Conservation (phyloP, 2,888 invertebrate species). For the Dolomedes plantarius region DNA sequence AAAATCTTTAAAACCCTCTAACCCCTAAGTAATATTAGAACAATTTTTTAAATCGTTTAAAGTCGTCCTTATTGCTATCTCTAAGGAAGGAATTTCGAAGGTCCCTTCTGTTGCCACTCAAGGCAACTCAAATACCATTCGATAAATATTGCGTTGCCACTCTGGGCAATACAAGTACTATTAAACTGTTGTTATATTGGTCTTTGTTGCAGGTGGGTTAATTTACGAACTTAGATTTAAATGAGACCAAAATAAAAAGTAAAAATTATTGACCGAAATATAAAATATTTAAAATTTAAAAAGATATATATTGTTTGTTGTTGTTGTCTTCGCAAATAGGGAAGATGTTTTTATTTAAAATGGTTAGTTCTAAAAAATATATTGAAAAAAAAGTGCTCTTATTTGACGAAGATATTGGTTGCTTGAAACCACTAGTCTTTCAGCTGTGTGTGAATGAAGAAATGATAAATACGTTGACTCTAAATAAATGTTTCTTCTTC, state of each 20-base stretch:
- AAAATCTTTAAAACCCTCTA: slow-evolving; percentile 29
- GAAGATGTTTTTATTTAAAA: slow-evolving; percentile 29
- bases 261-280: not conserved
- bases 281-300: not conserved
- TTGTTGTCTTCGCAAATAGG: slow-evolving; percentile 28
- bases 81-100: slow-evolving; percentile 6
- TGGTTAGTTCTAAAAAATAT: slow-evolving; percentile 44
- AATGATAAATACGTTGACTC: slow-evolving; percentile 27
- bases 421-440: slow-evolving; percentile 58
- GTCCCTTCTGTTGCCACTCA: not conserved
- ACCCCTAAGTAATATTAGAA: slow-evolving; percentile 38
- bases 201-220: slow-evolving; percentile 23
- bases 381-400: slow-evolving; percentile 60
- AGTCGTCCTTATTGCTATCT: not conserved
- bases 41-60: slow-evolving; percentile 42
- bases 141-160: slow-evolving; percentile 9
- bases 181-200: slow-evolving; percentile 3
- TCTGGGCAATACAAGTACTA: not conserved
- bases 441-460: slow-evolving; percentile 22
- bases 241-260: not conserved
- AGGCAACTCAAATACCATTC: not conserved
- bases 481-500: slow-evolving; percentile 33
- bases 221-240: slow-evolving; percentile 7
- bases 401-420: slow-evolving; percentile 60
- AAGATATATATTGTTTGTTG: slow-evolving; percentile 31